Evolutionary conservation across 92 coral and sea anemone species (phyloP).

Genomic region (Porites cylindrica): DNA sequence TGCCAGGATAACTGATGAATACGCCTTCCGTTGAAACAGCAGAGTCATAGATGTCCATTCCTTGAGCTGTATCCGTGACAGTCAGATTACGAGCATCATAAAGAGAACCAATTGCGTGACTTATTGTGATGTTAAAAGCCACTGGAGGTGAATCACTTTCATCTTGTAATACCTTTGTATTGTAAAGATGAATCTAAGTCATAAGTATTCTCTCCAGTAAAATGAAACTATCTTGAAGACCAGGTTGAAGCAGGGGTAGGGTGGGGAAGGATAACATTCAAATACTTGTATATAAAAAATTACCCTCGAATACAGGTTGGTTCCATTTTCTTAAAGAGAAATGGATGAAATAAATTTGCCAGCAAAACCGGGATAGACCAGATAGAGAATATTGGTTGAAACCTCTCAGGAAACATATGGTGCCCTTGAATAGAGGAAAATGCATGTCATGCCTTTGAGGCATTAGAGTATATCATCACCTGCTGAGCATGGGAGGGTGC

Average conservation of each 20-base stretch:
- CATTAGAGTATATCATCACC: too few relatives aligned
- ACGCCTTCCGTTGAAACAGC: slow-evolving; percentile 68
- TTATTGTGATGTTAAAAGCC: slow-evolving; percentile 84
- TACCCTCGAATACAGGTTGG: too few relatives aligned
- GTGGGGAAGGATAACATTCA: not conserved
- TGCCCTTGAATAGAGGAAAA: too few relatives aligned
- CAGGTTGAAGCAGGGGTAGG: not conserved
- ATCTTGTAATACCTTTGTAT: slow-evolving; percentile 56
- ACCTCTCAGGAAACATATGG: too few relatives aligned
- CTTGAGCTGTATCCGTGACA: slow-evolving; percentile 76
- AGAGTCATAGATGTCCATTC: slow-evolving; percentile 75
- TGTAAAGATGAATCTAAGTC: not conserved
- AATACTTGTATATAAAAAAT: not conserved
- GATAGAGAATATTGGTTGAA: too few relatives aligned
- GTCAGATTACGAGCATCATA: slow-evolving; percentile 88
- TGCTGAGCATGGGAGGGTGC: too few relatives aligned
- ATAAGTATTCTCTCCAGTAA: not conserved
- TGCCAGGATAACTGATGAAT: slow-evolving; percentile 64
- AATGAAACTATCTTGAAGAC: not conserved
- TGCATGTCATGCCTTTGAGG: too few relatives aligned
- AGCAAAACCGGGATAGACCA: too few relatives aligned
- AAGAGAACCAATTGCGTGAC: slow-evolving; percentile 74
- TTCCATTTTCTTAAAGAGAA: too few relatives aligned
- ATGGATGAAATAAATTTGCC: too few relatives aligned
- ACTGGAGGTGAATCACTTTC: slow-evolving; percentile 86